Evolutionary conservation across 2,888 invertebrate species (phyloP).

Genomic region (Zeuzera pyrina): DNA sequence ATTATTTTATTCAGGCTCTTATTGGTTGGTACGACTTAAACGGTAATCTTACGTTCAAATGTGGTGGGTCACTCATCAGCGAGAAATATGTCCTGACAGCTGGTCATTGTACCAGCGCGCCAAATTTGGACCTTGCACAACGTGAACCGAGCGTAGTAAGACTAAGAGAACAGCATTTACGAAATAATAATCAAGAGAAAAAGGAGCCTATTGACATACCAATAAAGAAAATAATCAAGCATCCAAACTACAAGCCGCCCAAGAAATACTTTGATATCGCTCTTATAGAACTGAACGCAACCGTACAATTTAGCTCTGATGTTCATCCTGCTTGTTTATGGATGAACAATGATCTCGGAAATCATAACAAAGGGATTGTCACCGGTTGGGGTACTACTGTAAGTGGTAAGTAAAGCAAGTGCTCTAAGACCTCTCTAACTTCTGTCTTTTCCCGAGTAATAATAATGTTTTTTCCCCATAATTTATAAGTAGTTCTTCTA

Average conservation of each 20-base stretch:
- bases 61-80: slow-evolving; percentile 3
- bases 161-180: slow-evolving; percentile 2
- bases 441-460: too few species aligned
- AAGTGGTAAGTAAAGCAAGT: too few species aligned
- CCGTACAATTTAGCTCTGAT: slow-evolving; percentile 7
- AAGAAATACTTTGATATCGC: slow-evolving; percentile 72
- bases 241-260: slow-evolving; percentile 54
- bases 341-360: slow-evolving; percentile 22
- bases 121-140: not conserved
- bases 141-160: slow-evolving; percentile 40
- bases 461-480: too few species aligned
- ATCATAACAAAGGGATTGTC: slow-evolving; percentile 45
- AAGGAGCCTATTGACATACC: slow-evolving; percentile 23
- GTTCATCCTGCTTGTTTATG: slow-evolving; percentile 71
- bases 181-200: not conserved
- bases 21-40: not conserved
- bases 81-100: slow-evolving; percentile 3
- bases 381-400: slow-evolving; percentile 73
- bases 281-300: slow-evolving; percentile 44
- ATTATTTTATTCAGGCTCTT: too few species aligned
- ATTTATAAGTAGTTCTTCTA: too few species aligned
- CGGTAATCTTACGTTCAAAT: not conserved
- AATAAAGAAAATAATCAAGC: slow-evolving; percentile 32
- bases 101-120: slow-evolving; percentile 1
- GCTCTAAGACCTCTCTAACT: too few species aligned